These are phyloP conservation scores for Melanostigma gelatinosum DNA, from an alignment of 2,113 vertebrate genomes.

Conservation along the genomic window DNA sequence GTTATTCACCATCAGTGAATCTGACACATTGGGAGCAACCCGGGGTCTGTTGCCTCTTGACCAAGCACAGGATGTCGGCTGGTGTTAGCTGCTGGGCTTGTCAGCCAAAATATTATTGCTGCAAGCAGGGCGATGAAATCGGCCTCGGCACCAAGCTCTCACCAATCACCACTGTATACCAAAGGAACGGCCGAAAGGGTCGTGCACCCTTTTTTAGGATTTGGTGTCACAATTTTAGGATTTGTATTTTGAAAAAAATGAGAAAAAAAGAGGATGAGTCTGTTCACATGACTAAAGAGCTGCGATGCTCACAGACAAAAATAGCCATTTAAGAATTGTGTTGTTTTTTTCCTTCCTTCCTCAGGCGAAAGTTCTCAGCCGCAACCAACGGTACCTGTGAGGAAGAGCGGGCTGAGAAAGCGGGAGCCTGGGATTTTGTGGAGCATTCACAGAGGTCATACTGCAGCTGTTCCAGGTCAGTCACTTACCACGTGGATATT, in stretches of 20 bases:
- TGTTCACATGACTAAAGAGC: background rate
- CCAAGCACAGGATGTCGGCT: slow-evolving; percentile 62
- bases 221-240: background rate
- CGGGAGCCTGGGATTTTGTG: slow-evolving; percentile 94
- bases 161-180: background rate
- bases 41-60: slow-evolving; percentile 58
- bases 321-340: background rate
- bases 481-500: background rate
- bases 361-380: slow-evolving; percentile 93
- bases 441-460: slow-evolving; percentile 91
- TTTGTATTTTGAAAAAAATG: background rate
- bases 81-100: slow-evolving; percentile 55
- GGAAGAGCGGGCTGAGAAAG: slow-evolving; percentile 87
- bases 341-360: background rate
- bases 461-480: slow-evolving; percentile 95
- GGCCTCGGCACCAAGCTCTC: slow-evolving; percentile 33
- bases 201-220: background rate
- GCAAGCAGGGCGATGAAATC: slow-evolving; percentile 46
- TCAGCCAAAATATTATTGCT: slow-evolving; percentile 61
- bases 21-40: slow-evolving; percentile 64
- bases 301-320: background rate
- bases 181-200: slow-evolving; percentile 13
- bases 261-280: background rate
- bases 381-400: slow-evolving; percentile 90
- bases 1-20: slow-evolving; percentile 60